Conservation (phyloP, 1,140 invertebrate species). For the Aphelenchoides avenae region DNA sequence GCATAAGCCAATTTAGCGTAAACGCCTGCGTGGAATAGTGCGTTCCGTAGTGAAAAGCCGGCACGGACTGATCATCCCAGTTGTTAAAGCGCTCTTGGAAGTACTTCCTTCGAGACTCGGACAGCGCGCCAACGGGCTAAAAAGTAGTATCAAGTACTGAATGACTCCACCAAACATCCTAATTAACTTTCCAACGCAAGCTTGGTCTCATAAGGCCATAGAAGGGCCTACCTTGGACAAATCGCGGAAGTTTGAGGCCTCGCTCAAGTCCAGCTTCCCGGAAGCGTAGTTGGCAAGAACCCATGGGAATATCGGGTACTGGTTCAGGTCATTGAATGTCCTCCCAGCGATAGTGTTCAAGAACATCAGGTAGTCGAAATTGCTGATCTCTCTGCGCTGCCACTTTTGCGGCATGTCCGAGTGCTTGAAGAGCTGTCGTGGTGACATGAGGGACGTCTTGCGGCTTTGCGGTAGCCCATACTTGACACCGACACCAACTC, state of each 20-base stretch:
- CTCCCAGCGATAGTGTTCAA: constrained; percentile 96
- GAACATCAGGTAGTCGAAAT: constrained; percentile 99
- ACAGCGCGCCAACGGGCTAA: constrained; percentile 91
- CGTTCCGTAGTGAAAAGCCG: constrained; percentile 96
- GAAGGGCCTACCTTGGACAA: constrained; percentile 85
- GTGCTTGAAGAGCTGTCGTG: constrained; percentile 90
- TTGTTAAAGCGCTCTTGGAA: constrained; percentile 93
- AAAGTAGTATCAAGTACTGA: constrained; percentile 28
- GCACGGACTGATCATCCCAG: constrained; percentile 96
- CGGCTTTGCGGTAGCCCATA: constrained; percentile 96
- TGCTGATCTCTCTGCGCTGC: constrained; percentile 88
- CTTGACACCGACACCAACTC: constrained; percentile 97
- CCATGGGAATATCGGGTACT: constrained; percentile 99
- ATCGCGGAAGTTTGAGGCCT: constrained; percentile 94
- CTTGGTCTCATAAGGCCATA: too few relatives aligned
- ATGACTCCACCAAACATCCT: too few relatives aligned
- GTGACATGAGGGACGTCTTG: constrained; percentile 93
- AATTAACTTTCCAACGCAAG: too few relatives aligned
- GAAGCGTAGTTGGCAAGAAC: constrained; percentile 96
- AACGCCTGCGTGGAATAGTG: constrained; percentile 99
- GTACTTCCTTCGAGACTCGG: constrained; percentile 85
- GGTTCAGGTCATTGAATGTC: constrained; percentile 97
- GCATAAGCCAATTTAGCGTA: constrained; percentile 95
- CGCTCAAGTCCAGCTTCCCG: constrained; percentile 87
- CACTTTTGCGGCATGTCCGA: constrained; percentile 99